Conservation (phyloP, 2,113 vertebrate genomes). For the Brachionichthys hirsutus region DNA sequence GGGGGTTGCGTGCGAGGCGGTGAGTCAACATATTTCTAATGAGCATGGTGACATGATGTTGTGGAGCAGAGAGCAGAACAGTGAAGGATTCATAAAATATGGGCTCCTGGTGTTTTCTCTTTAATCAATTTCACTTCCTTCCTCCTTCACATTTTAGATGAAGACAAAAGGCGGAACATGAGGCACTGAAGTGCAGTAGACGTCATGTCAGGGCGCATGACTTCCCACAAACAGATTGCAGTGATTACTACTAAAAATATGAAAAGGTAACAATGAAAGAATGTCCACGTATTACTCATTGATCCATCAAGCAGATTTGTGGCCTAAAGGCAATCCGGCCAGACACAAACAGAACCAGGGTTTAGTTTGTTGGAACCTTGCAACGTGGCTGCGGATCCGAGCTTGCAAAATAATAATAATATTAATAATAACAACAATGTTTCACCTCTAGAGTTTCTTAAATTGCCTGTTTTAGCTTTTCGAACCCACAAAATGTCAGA, state of each 20-base stretch:
- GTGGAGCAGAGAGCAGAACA: slow-evolving; percentile 28
- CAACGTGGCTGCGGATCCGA: background rate
- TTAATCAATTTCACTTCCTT: slow-evolving; percentile 42
- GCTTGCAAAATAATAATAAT: no score
- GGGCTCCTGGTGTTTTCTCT: slow-evolving; percentile 23
- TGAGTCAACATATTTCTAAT: slow-evolving; percentile 76
- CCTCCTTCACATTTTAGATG: slow-evolving; percentile 19
- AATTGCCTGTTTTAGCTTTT: slow-evolving; percentile 11
- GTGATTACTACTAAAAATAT: no score
- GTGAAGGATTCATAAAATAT: slow-evolving; percentile 43
- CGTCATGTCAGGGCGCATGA: slow-evolving; percentile 12
- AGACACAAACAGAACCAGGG: no score
- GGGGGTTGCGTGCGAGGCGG: slow-evolving; percentile 37
- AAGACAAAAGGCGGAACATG: slow-evolving; percentile 47
- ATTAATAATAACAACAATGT: no score
- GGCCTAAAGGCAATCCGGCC: no score
- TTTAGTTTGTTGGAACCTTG: background rate
- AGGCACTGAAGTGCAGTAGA: slow-evolving; percentile 44
- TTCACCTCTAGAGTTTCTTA: slow-evolving; percentile 5
- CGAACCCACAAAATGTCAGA: slow-evolving; percentile 2
- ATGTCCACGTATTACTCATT: background rate
- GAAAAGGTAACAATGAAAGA: slow-evolving; percentile 32
- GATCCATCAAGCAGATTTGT: no score
- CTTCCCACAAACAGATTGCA: slow-evolving; percentile 19
- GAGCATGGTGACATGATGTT: slow-evolving; percentile 58